Conservation (phyloP, 2,888 invertebrate genomes). For the Xestia rhomboidea region DNA sequence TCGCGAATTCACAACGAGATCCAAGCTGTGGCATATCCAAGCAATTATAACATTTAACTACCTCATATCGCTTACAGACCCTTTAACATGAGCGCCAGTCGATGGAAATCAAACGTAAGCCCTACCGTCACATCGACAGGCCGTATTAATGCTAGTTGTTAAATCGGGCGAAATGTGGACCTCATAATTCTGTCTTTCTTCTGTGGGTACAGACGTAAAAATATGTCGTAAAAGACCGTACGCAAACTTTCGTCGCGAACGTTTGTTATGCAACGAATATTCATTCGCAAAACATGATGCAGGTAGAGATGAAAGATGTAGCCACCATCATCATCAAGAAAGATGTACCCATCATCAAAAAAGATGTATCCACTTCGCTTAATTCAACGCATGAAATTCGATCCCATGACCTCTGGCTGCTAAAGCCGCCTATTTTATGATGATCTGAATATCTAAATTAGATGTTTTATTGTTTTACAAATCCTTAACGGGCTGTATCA, state of each 20-base stretch:
- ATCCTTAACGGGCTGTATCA: constrained; percentile 41
- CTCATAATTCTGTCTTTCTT: not conserved
- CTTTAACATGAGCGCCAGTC: too few species aligned
- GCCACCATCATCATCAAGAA: not conserved
- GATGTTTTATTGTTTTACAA: constrained; percentile 40
- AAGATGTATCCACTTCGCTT: not conserved
- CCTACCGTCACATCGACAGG: not conserved
- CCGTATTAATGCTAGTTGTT: not conserved
- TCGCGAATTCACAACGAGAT: too few species aligned
- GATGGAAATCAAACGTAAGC: not conserved
- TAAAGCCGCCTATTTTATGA: not conserved
- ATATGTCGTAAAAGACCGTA: not conserved
- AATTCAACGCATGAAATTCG: not conserved
- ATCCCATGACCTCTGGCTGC: not conserved
- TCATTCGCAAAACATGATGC: not conserved
- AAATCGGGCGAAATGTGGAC: not conserved
- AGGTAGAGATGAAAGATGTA: not conserved
- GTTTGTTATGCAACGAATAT: not conserved
- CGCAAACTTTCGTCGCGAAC: not conserved
- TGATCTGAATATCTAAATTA: constrained; percentile 5
- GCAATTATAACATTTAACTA: too few species aligned
- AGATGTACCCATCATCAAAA: not conserved
- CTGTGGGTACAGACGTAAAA: not conserved
- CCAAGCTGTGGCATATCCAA: too few species aligned
- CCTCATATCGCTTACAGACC: too few species aligned